Conservation (phyloP, 2,797 vertebrate genomes). For the Sebastes steindachneri region DNA sequence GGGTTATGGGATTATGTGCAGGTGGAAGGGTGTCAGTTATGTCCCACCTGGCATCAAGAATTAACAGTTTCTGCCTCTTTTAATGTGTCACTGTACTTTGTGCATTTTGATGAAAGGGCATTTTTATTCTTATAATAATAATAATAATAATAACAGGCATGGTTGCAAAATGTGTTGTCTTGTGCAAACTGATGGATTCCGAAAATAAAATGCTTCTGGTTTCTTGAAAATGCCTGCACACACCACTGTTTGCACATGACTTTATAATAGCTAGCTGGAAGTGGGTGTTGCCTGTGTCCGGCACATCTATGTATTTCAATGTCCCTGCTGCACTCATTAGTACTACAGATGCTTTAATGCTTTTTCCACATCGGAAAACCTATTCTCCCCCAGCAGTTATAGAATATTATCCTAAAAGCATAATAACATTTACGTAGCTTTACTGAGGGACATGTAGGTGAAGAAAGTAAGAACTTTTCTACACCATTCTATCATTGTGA, state of each 20-base stretch:
- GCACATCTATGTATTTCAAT: not conserved
- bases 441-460: not conserved
- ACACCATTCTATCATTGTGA: not conserved
- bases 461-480: fast-evolving
- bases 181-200: not conserved
- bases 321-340: not conserved
- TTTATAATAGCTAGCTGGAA: not conserved
- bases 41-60: too few relatives aligned
- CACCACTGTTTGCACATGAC: not conserved
- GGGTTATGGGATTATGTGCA: not conserved
- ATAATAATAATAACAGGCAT: not conserved
- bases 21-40: not conserved
- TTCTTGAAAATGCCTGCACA: not conserved
- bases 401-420: not conserved
- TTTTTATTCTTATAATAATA: too few relatives aligned
- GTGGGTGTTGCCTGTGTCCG: not conserved
- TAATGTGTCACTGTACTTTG: too few relatives aligned
- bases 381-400: not conserved
- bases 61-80: too few relatives aligned
- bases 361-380: not conserved
- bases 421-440: not conserved
- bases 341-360: not conserved
- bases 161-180: not conserved
- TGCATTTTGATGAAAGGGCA: too few relatives aligned
- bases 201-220: not conserved